Percentiles rank a stretch among this genome's conserved stretches.
These are phyloP conservation scores for Crepidodera aurea DNA, from an alignment of 2,888 invertebrate genomes.

Conservation along the genomic window DNA sequence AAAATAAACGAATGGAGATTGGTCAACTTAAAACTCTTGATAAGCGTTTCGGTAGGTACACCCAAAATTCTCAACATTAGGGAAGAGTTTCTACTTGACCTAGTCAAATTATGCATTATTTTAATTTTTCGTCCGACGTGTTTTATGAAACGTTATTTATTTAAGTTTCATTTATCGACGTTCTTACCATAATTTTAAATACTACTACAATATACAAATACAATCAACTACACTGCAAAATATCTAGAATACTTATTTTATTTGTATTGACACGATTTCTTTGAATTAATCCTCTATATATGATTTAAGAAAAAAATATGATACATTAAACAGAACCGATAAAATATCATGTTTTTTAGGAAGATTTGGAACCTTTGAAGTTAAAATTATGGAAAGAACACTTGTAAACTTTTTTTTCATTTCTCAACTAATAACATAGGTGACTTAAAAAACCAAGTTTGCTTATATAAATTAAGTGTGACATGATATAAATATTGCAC, in stretches of 20 bases:
- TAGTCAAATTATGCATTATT: slow-evolving; percentile 37
- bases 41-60: slow-evolving; percentile 51
- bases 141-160: slow-evolving; percentile 30
- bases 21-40: slow-evolving; percentile 30
- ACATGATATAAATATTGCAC: slow-evolving; percentile 35
- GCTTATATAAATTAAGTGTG: slow-evolving; percentile 37
- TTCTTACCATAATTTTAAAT: slow-evolving; percentile 15
- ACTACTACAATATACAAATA: no score
- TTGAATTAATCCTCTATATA: no score
- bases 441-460: slow-evolving; percentile 20
- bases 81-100: slow-evolving; percentile 39
- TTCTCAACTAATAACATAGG: slow-evolving; percentile 11
- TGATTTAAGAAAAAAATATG: no score
- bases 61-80: slow-evolving; percentile 48
- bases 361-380: no score
- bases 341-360: no score
- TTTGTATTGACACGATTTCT: no score
- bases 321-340: no score
- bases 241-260: no score
- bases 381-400: background rate
- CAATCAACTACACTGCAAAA: no score
- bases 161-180: slow-evolving; percentile 15
- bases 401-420: slow-evolving; percentile 2
- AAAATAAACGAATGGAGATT: slow-evolving; percentile 35
- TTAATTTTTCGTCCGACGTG: slow-evolving; percentile 32